phyloP scores from a whole-genome alignment of 2,797 vertebrate species.

The Tolypeutes matacus region DNA sequence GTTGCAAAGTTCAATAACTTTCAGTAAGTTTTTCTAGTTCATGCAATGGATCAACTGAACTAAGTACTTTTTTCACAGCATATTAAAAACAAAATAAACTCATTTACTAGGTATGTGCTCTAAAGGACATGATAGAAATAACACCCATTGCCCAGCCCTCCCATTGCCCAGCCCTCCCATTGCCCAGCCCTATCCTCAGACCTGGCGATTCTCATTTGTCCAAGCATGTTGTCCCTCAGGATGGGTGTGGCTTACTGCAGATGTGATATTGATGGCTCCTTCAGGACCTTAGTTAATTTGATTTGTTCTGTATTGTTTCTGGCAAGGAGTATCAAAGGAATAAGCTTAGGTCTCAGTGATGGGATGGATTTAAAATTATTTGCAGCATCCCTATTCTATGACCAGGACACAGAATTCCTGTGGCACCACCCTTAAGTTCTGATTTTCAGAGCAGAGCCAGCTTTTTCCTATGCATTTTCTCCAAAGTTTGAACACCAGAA shows the following conservation, averaged over 20 bases:
- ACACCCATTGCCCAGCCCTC: not conserved
- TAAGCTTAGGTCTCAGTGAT: not conserved
- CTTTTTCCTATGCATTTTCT: not conserved
- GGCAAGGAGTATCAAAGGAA: not conserved
- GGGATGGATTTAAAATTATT: conserved; percentile 15
- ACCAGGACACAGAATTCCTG: not conserved
- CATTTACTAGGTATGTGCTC: not conserved
- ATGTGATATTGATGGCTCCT: not conserved
- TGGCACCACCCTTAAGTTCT: not conserved
- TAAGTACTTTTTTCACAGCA: not conserved
- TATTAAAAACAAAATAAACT: conserved; percentile 22
- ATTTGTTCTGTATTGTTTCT: not conserved
- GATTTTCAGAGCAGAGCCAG: not conserved
- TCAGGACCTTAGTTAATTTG: not conserved
- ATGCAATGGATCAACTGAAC: not conserved
- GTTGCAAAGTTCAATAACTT: not conserved
- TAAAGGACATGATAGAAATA: not conserved
- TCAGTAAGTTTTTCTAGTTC: not conserved
- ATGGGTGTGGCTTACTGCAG: not conserved
- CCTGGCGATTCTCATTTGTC: not conserved
- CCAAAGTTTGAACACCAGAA: not conserved
- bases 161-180: not conserved
- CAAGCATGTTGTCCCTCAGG: not conserved
- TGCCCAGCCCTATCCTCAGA: not conserved
- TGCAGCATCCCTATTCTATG: not conserved